Evolutionary conservation across 2,113 vertebrate species (phyloP), one percentile per base, ranked within the genome.

Genomic region (Nothobranchius kuhntae): DNA sequence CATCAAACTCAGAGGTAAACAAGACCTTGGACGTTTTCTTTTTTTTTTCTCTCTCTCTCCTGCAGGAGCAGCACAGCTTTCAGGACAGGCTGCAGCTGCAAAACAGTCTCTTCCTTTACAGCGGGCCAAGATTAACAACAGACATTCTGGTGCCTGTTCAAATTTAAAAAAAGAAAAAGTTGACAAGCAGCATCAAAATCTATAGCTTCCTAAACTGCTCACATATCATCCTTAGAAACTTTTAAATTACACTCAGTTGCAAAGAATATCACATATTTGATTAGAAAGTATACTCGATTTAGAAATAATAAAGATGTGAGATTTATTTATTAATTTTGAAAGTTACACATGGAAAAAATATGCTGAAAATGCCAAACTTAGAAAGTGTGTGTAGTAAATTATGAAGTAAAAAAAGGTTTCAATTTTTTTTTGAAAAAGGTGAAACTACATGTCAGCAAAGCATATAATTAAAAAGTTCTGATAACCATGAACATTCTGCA

Each of bases 121-220:
- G 65, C 58, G 47, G 51, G 62, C 46, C 26, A 26, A 68, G 64
- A 65, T 67, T 61, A 82, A 80, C 52, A 66, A 56, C 48, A 75
- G 75, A 83, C 65, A 44, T 56, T 59, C 62, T 71, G 65, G 48
- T 61, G 59, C 57, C 30, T 46, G 58, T 54, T 48, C 38, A 51
- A 7, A 55, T 30, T 30, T 36, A 38, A 38, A 13, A 53, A 54
- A 66, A 67, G 53, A 17, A n/a, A 72, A 11, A 62, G 75, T 63
- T 83, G 52, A 21, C 68, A 71, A 26, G 59, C 58, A 73, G 53
- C 73, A 78, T 36, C 35, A 38, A 15, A 61, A 48, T 73, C 52
- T 70, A 78, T 76, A 65, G 14, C 35, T 65, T 9, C 40, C 21
- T 35, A 71, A 70, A 75, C 53, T 15, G 15, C 24, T 53, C 13